Evolutionary conservation across 2,113 vertebrate genomes (phyloP).

Genomic region (Thunnus thynnus): DNA sequence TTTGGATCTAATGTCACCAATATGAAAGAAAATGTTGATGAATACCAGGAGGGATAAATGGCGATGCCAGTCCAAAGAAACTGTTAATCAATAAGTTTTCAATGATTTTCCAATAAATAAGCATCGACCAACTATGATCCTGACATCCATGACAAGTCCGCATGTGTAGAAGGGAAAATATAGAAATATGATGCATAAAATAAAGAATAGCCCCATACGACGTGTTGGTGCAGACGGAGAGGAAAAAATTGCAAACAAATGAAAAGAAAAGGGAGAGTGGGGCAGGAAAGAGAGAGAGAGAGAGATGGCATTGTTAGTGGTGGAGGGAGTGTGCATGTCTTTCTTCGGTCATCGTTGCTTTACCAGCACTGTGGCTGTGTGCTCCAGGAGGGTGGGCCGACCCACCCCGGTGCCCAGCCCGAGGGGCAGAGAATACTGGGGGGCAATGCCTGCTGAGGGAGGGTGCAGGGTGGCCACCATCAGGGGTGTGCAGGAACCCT

Average conservation of each 20-base stretch:
- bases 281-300: conserved; percentile 18
- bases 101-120: conserved; percentile 1
- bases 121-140: background rate
- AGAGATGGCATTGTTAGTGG: conserved; percentile 71
- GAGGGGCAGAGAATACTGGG: conserved; percentile 98
- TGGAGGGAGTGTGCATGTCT: conserved; percentile 45
- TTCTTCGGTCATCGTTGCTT: conserved; percentile 75
- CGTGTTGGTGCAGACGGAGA: conserved; percentile 19
- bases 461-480: conserved; percentile 99
- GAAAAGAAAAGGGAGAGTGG: conserved; percentile 14
- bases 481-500: conserved; percentile 99
- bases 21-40: background rate
- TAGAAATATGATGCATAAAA: conserved; percentile 27
- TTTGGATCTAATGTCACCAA: background rate
- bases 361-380: conserved; percentile 99
- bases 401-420: conserved; percentile 96
- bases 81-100: background rate
- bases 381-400: conserved; percentile 97
- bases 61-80: background rate
- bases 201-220: conserved; percentile 39
- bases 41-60: background rate
- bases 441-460: conserved; percentile 95
- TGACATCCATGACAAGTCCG: conserved; percentile 32
- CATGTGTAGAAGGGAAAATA: conserved; percentile 4
- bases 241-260: conserved; percentile 45